Percentiles rank a stretch among this genome's conserved stretches.
Conservation (phyloP, 2,797 vertebrate species). For the Percopsis omiscomaycus region DNA sequence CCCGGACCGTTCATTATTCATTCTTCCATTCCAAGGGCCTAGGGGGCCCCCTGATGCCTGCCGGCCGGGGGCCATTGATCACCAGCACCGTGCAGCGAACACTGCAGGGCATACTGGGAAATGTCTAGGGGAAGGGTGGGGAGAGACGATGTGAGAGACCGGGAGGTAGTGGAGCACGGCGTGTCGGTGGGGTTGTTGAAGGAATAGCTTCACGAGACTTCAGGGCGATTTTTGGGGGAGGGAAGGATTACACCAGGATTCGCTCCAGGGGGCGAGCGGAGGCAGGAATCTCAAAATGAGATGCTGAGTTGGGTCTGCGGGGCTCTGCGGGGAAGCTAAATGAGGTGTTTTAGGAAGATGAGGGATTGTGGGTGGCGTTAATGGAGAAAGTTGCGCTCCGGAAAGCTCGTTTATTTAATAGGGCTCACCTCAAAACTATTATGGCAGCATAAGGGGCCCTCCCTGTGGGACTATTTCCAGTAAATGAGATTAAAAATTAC, state of each 20-base stretch:
- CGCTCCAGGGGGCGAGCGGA: slow-evolving; percentile 4
- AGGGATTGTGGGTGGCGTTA: slow-evolving; percentile 45
- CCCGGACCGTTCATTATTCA: slow-evolving; percentile 80
- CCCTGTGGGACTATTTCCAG: slow-evolving; percentile 55
- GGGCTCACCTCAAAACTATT: slow-evolving; percentile 67
- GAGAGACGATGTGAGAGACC: neutral
- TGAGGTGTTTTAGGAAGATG: slow-evolving; percentile 33
- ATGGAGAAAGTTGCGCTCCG: slow-evolving; percentile 54
- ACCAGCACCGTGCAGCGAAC: slow-evolving; percentile 60
- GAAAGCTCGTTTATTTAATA: slow-evolving; percentile 71
- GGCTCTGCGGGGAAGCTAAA: slow-evolving; percentile 15
- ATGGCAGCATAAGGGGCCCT: slow-evolving; percentile 43
- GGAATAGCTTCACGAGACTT: slow-evolving; percentile 31
- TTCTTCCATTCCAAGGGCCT: slow-evolving; percentile 74
- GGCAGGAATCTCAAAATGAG: slow-evolving; percentile 24
- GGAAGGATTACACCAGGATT: slow-evolving; percentile 13
- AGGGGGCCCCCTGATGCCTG: slow-evolving; percentile 27
- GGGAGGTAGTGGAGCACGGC: neutral
- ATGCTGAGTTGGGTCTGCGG: slow-evolving; percentile 13
- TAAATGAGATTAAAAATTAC: slow-evolving; percentile 68
- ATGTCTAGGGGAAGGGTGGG: slow-evolving; percentile 30
- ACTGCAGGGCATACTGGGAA: slow-evolving; percentile 48
- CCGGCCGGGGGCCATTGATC: slow-evolving; percentile 76
- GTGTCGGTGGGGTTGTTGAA: slow-evolving; percentile 3
- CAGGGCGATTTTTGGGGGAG: slow-evolving; percentile 12